Evolutionary conservation across 1,140 invertebrate genomes (phyloP).

Genomic region (Nebria ingens): DNA sequence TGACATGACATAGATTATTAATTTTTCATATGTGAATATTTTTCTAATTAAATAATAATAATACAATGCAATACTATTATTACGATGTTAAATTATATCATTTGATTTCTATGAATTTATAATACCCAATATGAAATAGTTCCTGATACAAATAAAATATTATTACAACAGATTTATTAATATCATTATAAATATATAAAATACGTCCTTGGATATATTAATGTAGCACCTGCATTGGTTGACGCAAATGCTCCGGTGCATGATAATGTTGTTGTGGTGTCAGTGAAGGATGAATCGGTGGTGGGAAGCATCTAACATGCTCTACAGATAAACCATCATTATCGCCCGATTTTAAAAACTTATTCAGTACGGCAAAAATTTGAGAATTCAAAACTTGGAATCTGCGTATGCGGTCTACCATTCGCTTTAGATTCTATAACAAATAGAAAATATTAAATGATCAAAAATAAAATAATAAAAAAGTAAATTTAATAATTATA

Average conservation of each 20-base stretch:
- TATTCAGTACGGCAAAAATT: conserved; percentile 95
- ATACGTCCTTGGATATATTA: neutral
- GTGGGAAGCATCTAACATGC: conserved; percentile 94
- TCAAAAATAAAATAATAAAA: too few species aligned
- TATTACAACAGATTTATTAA: neutral
- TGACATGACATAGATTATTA: too few species aligned
- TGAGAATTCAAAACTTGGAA: conserved; percentile 98
- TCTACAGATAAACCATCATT: conserved; percentile 82
- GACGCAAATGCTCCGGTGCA: conserved; percentile 46
- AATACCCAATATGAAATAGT: neutral
- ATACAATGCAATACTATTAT: neutral
- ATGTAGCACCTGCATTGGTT: conserved; percentile 18
- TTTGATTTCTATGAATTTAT: too few species aligned
- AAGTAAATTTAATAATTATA: conserved; percentile 1
- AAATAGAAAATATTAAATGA: conserved; percentile 19
- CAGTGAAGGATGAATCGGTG: conserved; percentile 72
- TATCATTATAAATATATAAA: conserved; percentile 8
- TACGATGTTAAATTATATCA: too few species aligned
- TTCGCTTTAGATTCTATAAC: conserved; percentile 81
- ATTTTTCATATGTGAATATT: too few species aligned
- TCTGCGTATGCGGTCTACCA: conserved; percentile 94
- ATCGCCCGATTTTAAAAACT: conserved; percentile 83
- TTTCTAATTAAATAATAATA: too few species aligned
- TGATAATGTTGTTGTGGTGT: conserved; percentile 50
- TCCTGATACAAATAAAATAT: neutral